These are phyloP conservation scores for Bombus pyrosoma DNA, from an alignment of 1,140 invertebrate species.

Conservation along the genomic window DNA sequence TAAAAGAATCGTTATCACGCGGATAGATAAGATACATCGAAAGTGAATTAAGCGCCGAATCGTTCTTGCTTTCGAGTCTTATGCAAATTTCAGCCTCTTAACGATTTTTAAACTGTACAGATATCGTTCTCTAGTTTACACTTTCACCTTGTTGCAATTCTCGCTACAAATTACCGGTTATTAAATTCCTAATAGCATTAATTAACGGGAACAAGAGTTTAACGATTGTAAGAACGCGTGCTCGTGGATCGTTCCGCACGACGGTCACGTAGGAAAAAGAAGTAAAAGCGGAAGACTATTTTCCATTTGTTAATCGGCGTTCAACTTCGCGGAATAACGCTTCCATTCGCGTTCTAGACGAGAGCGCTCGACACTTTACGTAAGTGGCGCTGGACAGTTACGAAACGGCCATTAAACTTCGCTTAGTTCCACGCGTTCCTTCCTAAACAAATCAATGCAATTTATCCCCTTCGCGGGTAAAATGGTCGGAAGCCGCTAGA, in stretches of 20 bases:
- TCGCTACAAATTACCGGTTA: neutral
- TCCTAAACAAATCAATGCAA: slow-evolving; percentile 19
- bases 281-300: slow-evolving; percentile 28
- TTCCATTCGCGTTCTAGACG: neutral
- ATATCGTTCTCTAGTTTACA: neutral
- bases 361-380: slow-evolving; percentile 23
- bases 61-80: neutral
- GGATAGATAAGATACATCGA: neutral
- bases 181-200: neutral
- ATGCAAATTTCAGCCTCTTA: neutral
- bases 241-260: neutral
- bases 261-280: neutral
- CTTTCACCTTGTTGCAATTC: neutral
- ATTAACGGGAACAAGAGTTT: no score
- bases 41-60: neutral
- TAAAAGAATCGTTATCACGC: neutral
- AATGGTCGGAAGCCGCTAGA: slow-evolving; percentile 33
- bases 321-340: neutral
- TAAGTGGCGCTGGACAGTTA: neutral
- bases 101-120: no score
- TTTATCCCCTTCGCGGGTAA: neutral
- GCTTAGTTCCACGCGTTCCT: slow-evolving; percentile 17
- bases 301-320: neutral
- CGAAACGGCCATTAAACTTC: slow-evolving; percentile 32
- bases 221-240: neutral